phyloP scores from a whole-genome alignment of 2,797 vertebrate genomes.

The Huso huso region DNA sequence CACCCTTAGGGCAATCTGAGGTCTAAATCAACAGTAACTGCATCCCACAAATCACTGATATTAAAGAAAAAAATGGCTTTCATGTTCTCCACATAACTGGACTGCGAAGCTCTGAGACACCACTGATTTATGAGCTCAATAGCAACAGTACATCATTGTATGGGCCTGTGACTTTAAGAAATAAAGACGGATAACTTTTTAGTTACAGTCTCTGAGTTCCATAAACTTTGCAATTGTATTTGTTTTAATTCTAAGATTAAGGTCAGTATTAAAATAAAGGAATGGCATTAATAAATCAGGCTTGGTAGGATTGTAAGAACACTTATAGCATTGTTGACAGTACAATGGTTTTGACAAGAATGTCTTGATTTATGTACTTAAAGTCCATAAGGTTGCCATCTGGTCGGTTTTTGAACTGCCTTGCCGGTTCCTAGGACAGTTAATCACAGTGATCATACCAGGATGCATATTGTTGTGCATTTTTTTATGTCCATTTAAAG shows the following conservation, averaged over 20 bases:
- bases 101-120: not conserved
- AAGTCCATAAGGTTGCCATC: no score
- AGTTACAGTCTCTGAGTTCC: not conserved
- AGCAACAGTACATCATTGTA: slow-evolving; percentile 37
- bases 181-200: slow-evolving; percentile 21
- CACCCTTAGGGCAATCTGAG: not conserved
- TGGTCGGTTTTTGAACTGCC: no score
- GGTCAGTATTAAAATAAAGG: slow-evolving; percentile 2
- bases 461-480: no score
- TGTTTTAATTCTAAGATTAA: not conserved
- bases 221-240: not conserved
- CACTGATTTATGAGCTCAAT: slow-evolving; percentile 27
- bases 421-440: no score
- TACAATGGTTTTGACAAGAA: no score
- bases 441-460: no score
- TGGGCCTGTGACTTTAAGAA: slow-evolving; percentile 32
- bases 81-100: slow-evolving; percentile 1
- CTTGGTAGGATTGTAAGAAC: no score
- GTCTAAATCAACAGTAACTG: slow-evolving; percentile 8
- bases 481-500: no score
- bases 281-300: not conserved
- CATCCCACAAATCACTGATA: slow-evolving; percentile 15
- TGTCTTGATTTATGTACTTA: no score
- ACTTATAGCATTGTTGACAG: no score
- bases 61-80: slow-evolving; percentile 8